These are phyloP conservation scores for Melipona bicolor DNA, from an alignment of 2,888 invertebrate species.

Conservation along the genomic window DNA sequence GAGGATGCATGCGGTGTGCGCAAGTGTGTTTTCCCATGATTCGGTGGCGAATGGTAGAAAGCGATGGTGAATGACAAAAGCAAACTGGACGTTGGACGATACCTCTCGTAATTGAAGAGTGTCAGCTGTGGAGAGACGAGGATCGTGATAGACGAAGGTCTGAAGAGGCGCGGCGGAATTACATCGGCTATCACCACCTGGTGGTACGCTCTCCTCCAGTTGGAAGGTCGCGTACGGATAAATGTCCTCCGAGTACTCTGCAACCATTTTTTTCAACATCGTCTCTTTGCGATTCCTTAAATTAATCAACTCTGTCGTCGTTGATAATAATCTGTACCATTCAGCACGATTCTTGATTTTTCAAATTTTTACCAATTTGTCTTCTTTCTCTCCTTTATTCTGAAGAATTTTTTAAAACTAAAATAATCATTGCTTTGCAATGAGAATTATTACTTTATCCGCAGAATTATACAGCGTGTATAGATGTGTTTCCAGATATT, in stretches of 20 bases:
- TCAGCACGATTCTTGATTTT: neutral
- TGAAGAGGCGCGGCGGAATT: slow-evolving; percentile 85
- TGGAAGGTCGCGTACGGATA: slow-evolving; percentile 97
- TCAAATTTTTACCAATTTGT: neutral
- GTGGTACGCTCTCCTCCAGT: slow-evolving; percentile 90
- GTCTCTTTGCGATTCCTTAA: too few species aligned
- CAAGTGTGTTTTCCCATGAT: slow-evolving; percentile 49
- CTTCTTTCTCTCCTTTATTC: fast-evolving
- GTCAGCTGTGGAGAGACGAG: slow-evolving; percentile 90
- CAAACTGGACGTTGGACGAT: slow-evolving; percentile 69
- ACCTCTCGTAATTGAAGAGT: slow-evolving; percentile 91
- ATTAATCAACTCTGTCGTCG: neutral
- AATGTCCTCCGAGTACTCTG: slow-evolving; percentile 96
- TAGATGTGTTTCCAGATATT: neutral
- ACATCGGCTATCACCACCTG: slow-evolving; percentile 95
- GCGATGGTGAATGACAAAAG: slow-evolving; percentile 64
- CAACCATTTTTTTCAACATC: slow-evolving; percentile 64
- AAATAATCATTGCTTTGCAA: too few species aligned
- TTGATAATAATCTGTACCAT: neutral
- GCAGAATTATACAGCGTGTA: neutral
- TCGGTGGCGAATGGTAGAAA: slow-evolving; percentile 59
- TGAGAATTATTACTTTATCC: neutral
- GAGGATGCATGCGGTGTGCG: slow-evolving; percentile 58
- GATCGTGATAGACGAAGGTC: slow-evolving; percentile 95
- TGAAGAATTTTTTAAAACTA: neutral